phyloP scores from a whole-genome alignment of 2,888 invertebrate genomes.

The Oscheius myriophilus region DNA sequence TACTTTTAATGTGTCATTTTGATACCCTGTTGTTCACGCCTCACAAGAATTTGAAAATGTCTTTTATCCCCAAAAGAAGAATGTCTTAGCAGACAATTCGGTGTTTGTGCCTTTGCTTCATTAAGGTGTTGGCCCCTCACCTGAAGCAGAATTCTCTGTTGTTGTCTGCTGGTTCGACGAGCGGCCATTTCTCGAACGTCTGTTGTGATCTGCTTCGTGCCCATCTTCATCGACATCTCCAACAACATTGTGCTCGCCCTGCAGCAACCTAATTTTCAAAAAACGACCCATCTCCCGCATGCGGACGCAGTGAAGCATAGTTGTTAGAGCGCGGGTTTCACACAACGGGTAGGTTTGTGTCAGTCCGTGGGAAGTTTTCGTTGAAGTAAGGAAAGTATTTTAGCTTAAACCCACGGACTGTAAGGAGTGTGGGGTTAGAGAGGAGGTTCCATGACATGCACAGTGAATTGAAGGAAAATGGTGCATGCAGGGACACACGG shows the following conservation, averaged over 20 bases:
- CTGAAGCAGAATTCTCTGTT: conserved; percentile 67
- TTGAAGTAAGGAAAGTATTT: conserved; percentile 2
- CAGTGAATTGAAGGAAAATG: conserved; percentile 1
- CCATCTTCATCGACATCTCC: conserved; percentile 70
- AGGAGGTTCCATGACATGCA: conserved; percentile 9
- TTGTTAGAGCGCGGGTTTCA: not conserved
- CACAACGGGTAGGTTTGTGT: conserved; percentile 11
- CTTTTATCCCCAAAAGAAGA: too few species aligned
- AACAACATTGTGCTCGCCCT: conserved; percentile 68
- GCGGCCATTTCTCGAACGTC: conserved; percentile 65
- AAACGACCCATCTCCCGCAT: not conserved
- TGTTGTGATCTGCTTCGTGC: conserved; percentile 55
- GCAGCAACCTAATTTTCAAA: conserved; percentile 1
- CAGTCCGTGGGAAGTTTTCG: conserved; percentile 8
- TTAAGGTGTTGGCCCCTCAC: conserved; percentile 33
- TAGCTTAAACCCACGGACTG: conserved; percentile 18
- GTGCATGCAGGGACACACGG: conserved; percentile 6
- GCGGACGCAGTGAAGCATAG: not conserved
- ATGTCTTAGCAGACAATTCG: too few species aligned
- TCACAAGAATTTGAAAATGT: too few species aligned
- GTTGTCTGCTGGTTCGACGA: conserved; percentile 64
- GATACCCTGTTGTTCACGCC: too few species aligned
- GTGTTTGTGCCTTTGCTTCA: too few species aligned
- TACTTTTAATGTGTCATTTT: not conserved
- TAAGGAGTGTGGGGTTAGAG: not conserved